These are phyloP conservation scores for Oostethus manadensis DNA, from an alignment of 2,113 vertebrate species.

Conservation along the genomic window DNA sequence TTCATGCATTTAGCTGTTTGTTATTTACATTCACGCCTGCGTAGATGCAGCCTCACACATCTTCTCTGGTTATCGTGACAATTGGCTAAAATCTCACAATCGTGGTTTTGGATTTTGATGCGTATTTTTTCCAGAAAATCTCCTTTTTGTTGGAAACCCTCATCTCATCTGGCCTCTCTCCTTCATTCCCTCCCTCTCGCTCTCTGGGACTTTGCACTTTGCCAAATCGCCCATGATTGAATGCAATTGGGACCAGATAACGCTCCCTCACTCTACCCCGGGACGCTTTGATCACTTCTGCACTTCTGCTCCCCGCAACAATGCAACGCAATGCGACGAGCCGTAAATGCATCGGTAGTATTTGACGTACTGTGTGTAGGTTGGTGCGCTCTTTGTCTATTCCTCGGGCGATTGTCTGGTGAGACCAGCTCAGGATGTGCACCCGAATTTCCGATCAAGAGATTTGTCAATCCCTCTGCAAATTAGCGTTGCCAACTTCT, in stretches of 20 bases:
- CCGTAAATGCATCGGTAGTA: conserved; percentile 3
- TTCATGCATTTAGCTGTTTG: no score
- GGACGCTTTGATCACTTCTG: conserved; percentile 63
- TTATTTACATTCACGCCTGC: no score
- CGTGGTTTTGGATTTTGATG: no score
- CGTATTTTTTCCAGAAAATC: neutral
- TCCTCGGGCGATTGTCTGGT: conserved; percentile 51
- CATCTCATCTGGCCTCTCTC: conserved; percentile 54
- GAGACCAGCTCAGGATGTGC: conserved; percentile 63
- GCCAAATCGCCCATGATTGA: conserved; percentile 67
- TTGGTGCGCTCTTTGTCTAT: conserved; percentile 19
- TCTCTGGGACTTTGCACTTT: conserved; percentile 44
- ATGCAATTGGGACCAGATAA: conserved; percentile 71
- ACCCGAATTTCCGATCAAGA: conserved; percentile 60
- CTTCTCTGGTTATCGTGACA: no score
- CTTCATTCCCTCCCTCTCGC: conserved; percentile 43
- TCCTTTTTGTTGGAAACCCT: conserved; percentile 45
- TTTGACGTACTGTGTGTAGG: conserved; percentile 4
- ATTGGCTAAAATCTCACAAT: no score
- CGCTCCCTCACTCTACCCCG: conserved; percentile 14
- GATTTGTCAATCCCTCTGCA: conserved; percentile 70
- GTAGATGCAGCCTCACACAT: no score
- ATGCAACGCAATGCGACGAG: no score
- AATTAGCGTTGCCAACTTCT: conserved; percentile 61
- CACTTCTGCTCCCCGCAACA: conserved; percentile 48